Base-by-base conservation (phyloP, 1,140 invertebrate genomes). In the Zaprionus camerounensis region DNA sequence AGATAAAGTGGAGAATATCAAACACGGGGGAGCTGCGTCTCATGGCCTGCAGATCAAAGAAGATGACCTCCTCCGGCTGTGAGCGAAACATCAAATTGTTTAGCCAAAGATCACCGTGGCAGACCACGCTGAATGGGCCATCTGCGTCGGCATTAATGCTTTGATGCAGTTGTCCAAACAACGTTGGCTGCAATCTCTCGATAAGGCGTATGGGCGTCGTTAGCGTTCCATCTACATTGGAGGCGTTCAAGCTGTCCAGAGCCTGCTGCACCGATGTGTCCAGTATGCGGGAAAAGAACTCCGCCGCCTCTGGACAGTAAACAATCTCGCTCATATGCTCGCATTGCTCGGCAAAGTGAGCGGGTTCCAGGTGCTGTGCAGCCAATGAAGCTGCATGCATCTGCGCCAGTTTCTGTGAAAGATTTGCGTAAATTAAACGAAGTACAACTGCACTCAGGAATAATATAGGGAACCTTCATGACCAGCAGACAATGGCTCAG, bases 31-130 rank as follows among this genome's bases (percentile, higher is more conserved):
- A 94, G 11, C 87, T 88, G 22, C 94, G 94, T 9, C 94, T 91
- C 64, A 94, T 71, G 13, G 93, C 76, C 74, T 95, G 94, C 63
- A 94, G 94, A 69, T 95, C 94, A 22, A 95, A 91, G 9, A 95
- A 88, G 36, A 92, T 92, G 34, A 93, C 94, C 36, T 78, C 92
- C 28, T 82, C 81, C 15, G 73, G 81, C 15, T 78, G 83, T 0
- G 74, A 70, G 7, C 84, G 91, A 49, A 93, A 93, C 86, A 94
- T 91, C 6, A 93, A 85, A 72, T 94, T 94, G 67, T 93, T 93
- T 0, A 93, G 79, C 92, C 93, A 93, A 31, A 93, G 46, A 71
- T 93, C 93, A 11, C 93, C 93, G 62, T 93, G 93, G 34, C 90
- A 91, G 44, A 93, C 76, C 7, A 93, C 92, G 63, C 92, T 93